Evolutionary conservation across 1,140 invertebrate species (phyloP).

Genomic region (Glossosoma conforme): DNA sequence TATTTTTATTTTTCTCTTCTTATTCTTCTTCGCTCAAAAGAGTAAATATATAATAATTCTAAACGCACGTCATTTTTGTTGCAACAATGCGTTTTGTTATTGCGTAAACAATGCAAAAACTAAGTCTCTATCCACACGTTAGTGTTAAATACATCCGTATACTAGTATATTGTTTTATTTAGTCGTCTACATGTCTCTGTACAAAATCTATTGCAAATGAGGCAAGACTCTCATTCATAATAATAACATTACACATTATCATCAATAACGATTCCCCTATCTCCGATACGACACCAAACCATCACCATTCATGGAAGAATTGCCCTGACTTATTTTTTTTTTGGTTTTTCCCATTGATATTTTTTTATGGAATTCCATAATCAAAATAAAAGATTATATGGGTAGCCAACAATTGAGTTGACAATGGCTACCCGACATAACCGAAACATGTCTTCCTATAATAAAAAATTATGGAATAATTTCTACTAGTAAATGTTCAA

Average conservation of each 20-base stretch:
- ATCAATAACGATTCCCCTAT: too few species aligned
- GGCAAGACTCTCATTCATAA: slow-evolving; percentile 1
- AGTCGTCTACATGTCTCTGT: slow-evolving; percentile 19
- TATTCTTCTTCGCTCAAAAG: neutral
- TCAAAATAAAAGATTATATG: neutral
- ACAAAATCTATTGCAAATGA: slow-evolving; percentile 31
- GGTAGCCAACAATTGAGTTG: too few species aligned
- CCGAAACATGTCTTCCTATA: too few species aligned
- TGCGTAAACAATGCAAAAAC: slow-evolving; percentile 20
- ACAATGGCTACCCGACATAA: too few species aligned
- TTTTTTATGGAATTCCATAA: neutral
- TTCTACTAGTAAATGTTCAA: too few species aligned
- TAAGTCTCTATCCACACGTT: slow-evolving; percentile 11
- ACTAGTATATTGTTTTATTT: slow-evolving; percentile 21
- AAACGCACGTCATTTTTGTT: neutral
- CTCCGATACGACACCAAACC: slow-evolving; percentile 7
- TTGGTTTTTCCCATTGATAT: neutral
- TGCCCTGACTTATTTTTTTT: slow-evolving; percentile 1
- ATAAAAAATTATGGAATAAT: too few species aligned
- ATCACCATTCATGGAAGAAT: slow-evolving; percentile 4
- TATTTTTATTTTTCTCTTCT: neutral
- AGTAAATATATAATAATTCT: neutral
- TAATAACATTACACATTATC: slow-evolving; percentile 19
- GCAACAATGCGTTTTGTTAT: too few species aligned
- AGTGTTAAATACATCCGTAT: slow-evolving; percentile 25